Percentiles rank a stretch among this genome's conserved stretches.
These are phyloP conservation scores for Callocephalon fimbriatum DNA, from an alignment of 2,113 vertebrate genomes.

Conservation along the genomic window DNA sequence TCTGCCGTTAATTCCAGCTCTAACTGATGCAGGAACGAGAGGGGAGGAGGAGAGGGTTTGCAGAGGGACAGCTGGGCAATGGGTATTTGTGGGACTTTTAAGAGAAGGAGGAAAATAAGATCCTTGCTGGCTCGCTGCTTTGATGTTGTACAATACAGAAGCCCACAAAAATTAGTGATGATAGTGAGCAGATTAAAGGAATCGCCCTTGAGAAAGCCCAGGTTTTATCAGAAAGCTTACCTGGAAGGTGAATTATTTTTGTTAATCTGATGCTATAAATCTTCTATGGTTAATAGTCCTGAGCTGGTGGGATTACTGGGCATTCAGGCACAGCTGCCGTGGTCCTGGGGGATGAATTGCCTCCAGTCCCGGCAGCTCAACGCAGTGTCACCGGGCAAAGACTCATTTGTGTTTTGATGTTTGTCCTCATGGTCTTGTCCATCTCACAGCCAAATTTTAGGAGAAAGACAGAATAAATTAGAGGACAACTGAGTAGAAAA, in stretches of 20 bases:
- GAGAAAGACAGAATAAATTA: not conserved
- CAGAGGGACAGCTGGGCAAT: not conserved
- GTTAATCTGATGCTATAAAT: constrained; percentile 19
- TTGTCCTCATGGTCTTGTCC: not conserved
- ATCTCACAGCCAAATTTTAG: not conserved
- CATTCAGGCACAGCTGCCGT: accelerated
- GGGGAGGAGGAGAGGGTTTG: not conserved
- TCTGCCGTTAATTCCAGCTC: not conserved
- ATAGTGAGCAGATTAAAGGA: constrained; percentile 50
- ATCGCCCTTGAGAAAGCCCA: constrained; percentile 38
- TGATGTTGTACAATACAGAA: constrained; percentile 1
- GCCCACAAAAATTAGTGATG: not conserved
- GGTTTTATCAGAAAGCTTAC: constrained; percentile 57
- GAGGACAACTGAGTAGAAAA: not conserved
- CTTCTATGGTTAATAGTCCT: constrained; percentile 36
- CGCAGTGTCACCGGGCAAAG: not conserved
- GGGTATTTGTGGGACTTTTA: not conserved
- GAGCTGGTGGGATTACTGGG: not conserved
- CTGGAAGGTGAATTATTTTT: constrained; percentile 52
- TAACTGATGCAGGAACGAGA: not conserved
- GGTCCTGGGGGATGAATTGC: not conserved
- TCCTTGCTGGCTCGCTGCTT: constrained; percentile 20
- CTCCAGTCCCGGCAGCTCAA: not conserved
- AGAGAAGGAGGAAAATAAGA: constrained; percentile 3
- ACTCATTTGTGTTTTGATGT: not conserved